Evolutionary conservation across 2,888 invertebrate genomes (phyloP).

Genomic region (Oligia strigilis): DNA sequence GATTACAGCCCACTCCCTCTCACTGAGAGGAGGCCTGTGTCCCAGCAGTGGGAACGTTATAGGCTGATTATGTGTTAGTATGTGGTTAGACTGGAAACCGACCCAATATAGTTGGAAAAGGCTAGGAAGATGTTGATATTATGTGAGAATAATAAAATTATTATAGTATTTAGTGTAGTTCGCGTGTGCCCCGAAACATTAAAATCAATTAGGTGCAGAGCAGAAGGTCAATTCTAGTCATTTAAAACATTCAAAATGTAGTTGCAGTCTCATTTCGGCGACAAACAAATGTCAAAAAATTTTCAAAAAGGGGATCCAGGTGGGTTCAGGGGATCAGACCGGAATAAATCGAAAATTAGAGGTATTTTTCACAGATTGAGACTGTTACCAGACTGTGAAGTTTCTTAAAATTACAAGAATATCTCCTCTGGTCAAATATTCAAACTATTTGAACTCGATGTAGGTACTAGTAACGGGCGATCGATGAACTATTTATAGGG

Average conservation of each 20-base stretch:
- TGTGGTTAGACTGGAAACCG: not conserved
- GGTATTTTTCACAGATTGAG: not conserved
- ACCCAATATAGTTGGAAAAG: not conserved
- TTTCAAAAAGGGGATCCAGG: not conserved
- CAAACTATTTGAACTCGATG: conserved; percentile 9
- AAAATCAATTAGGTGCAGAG: conserved; percentile 1
- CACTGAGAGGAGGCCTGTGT: too few species aligned
- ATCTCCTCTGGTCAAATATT: conserved; percentile 14
- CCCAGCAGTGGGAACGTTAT: too few species aligned
- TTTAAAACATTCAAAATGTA: not conserved
- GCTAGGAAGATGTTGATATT: not conserved
- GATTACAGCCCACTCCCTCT: too few species aligned
- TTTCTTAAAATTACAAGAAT: not conserved
- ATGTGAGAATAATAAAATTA: not conserved
- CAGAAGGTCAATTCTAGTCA: not conserved
- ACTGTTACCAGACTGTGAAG: not conserved
- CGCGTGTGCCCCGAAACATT: too few species aligned
- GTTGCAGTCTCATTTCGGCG: not conserved
- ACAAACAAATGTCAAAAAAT: not conserved
- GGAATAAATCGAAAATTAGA: not conserved
- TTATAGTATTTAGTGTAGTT: not conserved
- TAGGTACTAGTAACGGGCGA: not conserved
- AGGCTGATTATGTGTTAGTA: too few species aligned
- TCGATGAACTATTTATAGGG: conserved; percentile 47
- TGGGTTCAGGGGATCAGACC: too few species aligned